Evolutionary conservation across 2,797 vertebrate species (phyloP), one percentile per base, ranked within the genome.

Genomic region (Rhinatrema bivittatum): DNA sequence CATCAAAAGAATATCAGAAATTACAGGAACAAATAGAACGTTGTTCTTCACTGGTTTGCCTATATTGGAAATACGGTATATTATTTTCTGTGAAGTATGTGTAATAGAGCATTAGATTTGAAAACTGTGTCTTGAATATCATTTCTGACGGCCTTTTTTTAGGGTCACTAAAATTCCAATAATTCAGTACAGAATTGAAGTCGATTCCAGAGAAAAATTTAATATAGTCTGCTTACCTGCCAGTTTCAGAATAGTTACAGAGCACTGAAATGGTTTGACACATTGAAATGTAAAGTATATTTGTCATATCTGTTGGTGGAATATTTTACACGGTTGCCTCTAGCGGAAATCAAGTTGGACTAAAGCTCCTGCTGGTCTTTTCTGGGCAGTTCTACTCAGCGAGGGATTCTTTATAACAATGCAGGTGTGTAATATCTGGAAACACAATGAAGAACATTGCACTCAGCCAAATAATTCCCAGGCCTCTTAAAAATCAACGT

Each of bases 121-220:
- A 72, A 81, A 76, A 63, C 62, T 72, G 62, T 54, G 50, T 60
- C 47, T 62, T 68, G 76, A 76, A 67, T 81, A 88, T 88, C 76
- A 79, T 73, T 86, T 80, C 66, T 85, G 84, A 85, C 83, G 87
- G 69, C 62, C 64, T 78, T 82, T 84, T n/a, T 82, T 81, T 79
- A 78, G 73, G 83, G 81, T 84, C 83, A 85, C 77, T 86, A 81
- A 84, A 81, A 84, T 86, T 85, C 77, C 79, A 85, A 79, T 88
- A 87, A 87, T 85, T 87, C 78, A 82, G 74, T 79, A 62, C 62
- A 74, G 75, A 79, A 84, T 84, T 79, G 81, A 82, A 87, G 81
- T 83, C 42, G 50, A 84, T 83, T 85, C 70, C 68, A 80, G 68
- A 78, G 70, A 77, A 83, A 81, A 84, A 85, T 82, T 81, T 84